Evolutionary conservation across 2,113 vertebrate genomes (phyloP), one percentile per base, ranked within the genome.

Genomic region (Ameiurus melas): DNA sequence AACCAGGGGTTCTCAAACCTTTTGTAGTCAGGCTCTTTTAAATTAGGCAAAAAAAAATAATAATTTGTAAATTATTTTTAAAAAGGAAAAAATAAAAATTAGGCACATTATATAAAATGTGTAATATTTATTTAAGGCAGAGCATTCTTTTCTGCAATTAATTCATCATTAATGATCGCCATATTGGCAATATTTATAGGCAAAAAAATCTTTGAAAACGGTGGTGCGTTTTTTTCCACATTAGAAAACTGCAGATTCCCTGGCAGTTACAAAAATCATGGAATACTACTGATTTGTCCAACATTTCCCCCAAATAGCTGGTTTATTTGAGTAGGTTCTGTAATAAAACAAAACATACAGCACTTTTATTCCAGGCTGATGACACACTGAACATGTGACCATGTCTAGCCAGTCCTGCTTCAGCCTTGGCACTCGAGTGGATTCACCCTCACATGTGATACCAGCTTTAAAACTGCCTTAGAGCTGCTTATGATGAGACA

Each of bases 351-450:
- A 39, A 39, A 80, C 70, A 79, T 17, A 87, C 43, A 75, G 85
- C 1, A 33, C 82, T 71, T 78, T 75, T 86, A 86, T 84, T 89
- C 73, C 73, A 75, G 73, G 71, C 47, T 75, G 36, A 79, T 88
- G 89, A 88, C 83, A 88, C 81, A 66, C 51, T 70, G 79, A 75
- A 30, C 9, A 85, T 87, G 19, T 25, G 84, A 84, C 62, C 19
- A 27, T 39, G 83, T 86, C 71, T 58, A 47, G 79, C 20, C 79
- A 80, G 68, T n/a, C 80, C 27, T 51, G 17, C 57, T 71, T 58
- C 55, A 79, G 80, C n/a, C 16, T 36, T 85, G 64, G 83, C 80
- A 66, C 60, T 58, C 51, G 22, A 47, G 22, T n/a, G n/a, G 57
- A 73, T 16, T 86, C 57, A 12, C 27, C 53, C 68, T 80, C 51